Percentiles rank a stretch among this genome's conserved stretches.
These are phyloP conservation scores for Prunella himalayana DNA, from an alignment of 2,113 vertebrate genomes.

Conservation along the genomic window DNA sequence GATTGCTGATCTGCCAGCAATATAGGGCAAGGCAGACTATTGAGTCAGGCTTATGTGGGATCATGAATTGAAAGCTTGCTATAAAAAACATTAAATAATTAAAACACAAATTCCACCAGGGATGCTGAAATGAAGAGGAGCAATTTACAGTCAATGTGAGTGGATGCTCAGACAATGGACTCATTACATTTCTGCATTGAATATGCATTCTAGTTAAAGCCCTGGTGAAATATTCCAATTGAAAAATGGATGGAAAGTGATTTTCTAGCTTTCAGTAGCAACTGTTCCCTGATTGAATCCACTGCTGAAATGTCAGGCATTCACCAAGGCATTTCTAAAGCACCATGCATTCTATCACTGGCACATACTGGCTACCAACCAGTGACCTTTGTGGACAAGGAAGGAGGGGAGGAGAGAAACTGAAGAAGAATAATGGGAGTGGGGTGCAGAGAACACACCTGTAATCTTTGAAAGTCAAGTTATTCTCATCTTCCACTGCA, in stretches of 20 bases:
- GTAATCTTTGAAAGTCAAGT: background rate
- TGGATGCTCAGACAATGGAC: background rate
- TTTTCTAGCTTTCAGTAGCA: background rate
- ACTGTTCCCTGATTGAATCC: background rate
- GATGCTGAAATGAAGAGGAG: slow-evolving; percentile 11
- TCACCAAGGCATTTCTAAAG: background rate
- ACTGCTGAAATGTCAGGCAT: background rate
- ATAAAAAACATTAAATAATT: background rate
- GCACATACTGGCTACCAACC: background rate
- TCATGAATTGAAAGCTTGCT: slow-evolving; percentile 1
- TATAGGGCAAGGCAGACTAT: background rate
- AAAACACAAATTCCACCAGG: slow-evolving; percentile 16
- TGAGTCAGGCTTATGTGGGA: background rate
- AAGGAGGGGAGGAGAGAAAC: background rate
- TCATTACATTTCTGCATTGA: slow-evolving; percentile 11
- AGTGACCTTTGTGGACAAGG: background rate
- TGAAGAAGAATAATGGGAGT: background rate
- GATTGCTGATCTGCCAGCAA: background rate
- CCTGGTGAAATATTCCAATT: background rate
- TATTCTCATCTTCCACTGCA: background rate
- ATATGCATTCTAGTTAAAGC: background rate
- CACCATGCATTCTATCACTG: background rate
- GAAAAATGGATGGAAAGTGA: background rate
- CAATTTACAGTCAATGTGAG: background rate
- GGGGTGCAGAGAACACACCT: background rate